These are phyloP conservation scores for Oligia fasciuncula DNA, from an alignment of 2,888 invertebrate species.

Conservation along the genomic window DNA sequence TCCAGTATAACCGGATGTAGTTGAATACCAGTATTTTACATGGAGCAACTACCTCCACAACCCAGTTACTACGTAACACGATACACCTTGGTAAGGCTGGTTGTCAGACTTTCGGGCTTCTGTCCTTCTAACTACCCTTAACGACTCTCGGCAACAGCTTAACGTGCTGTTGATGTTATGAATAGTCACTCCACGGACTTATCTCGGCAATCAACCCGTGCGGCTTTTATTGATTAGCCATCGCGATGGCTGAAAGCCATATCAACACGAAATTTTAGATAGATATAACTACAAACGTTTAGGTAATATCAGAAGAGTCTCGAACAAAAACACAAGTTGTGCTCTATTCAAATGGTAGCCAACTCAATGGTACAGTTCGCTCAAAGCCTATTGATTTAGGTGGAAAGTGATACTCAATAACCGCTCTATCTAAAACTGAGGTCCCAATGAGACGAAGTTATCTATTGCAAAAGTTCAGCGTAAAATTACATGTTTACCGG, in stretches of 20 bases:
- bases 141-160: background rate
- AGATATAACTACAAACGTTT: constrained; percentile 17
- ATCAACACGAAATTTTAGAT: background rate
- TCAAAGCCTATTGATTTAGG: constrained; percentile 82
- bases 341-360: constrained; percentile 66
- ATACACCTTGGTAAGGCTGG: background rate
- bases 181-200: no score
- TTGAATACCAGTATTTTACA: no score
- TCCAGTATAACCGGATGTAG: no score
- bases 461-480: constrained; percentile 86
- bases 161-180: no score
- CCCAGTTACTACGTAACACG: background rate
- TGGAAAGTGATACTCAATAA: constrained; percentile 81
- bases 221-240: no score
- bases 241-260: background rate
- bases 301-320: constrained; percentile 27
- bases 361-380: constrained; percentile 75
- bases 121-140: no score
- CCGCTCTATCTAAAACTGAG: constrained; percentile 77
- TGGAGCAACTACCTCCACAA: background rate
- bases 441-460: constrained; percentile 81
- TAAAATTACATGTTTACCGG: constrained; percentile 85
- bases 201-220: no score
- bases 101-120: background rate
- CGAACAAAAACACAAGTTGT: constrained; percentile 63